Evolutionary conservation across 2,797 vertebrate genomes (phyloP).

Genomic region (Silurus lanzhouensis): DNA sequence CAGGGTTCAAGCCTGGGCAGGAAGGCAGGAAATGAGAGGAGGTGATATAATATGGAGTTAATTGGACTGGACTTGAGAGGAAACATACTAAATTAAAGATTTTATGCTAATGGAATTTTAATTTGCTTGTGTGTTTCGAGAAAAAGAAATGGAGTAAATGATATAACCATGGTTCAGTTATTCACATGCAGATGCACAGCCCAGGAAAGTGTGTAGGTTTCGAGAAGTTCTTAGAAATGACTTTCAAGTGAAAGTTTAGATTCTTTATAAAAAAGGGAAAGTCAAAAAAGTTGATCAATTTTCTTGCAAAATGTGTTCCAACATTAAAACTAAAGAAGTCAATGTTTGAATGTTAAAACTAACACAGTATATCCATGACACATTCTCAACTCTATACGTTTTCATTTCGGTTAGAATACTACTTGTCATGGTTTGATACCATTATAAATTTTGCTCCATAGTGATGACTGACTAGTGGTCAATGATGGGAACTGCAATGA

Average conservation of each 20-base stretch:
- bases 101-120: neutral
- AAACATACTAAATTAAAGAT: neutral
- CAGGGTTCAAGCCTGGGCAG: neutral
- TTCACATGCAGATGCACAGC: neutral
- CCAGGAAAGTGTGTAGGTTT: neutral
- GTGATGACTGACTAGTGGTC: neutral
- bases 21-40: neutral
- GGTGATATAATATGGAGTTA: no score
- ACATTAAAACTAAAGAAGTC: neutral
- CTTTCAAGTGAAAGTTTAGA: neutral
- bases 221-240: neutral
- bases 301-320: no score
- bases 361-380: neutral
- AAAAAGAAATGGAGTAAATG: neutral
- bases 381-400: neutral
- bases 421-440: neutral
- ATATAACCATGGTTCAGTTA: neutral
- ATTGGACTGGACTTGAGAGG: neutral
- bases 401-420: neutral
- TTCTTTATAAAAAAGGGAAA: neutral
- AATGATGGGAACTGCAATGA: neutral
- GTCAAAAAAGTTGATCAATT: neutral
- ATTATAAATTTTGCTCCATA: neutral
- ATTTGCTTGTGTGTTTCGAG: neutral
- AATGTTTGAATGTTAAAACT: neutral